These are phyloP conservation scores for Drosophila watanabei DNA, from an alignment of 1,140 invertebrate genomes.

Conservation along the genomic window DNA sequence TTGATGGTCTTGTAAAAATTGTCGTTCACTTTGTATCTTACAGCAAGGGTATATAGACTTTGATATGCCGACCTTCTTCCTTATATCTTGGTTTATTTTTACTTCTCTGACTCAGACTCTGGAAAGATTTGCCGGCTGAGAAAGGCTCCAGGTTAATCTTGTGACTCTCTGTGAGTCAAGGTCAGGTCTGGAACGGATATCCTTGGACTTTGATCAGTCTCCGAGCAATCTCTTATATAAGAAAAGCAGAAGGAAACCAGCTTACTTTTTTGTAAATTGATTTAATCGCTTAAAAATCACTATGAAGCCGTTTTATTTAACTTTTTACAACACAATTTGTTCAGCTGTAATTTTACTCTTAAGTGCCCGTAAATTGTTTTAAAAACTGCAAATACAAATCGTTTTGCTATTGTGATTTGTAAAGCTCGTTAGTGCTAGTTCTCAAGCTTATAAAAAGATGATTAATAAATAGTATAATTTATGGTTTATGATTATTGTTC, in stretches of 20 bases:
- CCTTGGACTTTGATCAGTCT: not conserved
- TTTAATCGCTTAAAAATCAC: not conserved
- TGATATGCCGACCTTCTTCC: not conserved
- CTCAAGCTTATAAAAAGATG: too few species aligned
- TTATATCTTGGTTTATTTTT: not conserved
- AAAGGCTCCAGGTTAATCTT: slow-evolving; percentile 1
- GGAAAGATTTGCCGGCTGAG: not conserved
- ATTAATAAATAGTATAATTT: not conserved
- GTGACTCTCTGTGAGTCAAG: slow-evolving; percentile 25
- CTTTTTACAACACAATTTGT: not conserved
- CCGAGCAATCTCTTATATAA: not conserved
- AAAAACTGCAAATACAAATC: slow-evolving; percentile 1
- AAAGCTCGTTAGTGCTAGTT: not conserved
- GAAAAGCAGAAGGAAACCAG: not conserved
- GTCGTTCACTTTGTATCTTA: not conserved
- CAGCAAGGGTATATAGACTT: not conserved
- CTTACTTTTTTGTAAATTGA: not conserved
- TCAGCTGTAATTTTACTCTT: not conserved
- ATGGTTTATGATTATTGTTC: not conserved
- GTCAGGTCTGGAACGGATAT: slow-evolving; percentile 6
- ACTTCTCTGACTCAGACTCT: slow-evolving; percentile 17
- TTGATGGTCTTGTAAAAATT: not conserved
- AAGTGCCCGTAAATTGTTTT: slow-evolving; percentile 6
- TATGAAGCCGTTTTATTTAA: not conserved
- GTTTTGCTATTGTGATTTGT: not conserved